Conservation (phyloP, 1,140 invertebrate species). For the Megalopta genalis region DNA sequence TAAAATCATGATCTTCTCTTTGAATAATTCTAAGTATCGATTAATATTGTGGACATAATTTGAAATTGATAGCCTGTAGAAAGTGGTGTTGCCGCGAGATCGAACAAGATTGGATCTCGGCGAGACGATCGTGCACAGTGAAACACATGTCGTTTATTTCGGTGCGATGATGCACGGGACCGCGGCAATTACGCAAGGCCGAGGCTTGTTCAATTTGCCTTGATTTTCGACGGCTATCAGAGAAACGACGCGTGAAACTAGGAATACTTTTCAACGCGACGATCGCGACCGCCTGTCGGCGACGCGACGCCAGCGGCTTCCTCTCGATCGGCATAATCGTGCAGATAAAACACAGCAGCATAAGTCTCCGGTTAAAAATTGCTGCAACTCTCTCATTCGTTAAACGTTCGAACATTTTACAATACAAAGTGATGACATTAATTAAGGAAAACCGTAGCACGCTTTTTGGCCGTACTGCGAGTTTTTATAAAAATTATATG, state of each 20-base stretch:
- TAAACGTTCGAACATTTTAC: too few species aligned
- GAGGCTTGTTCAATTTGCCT: constrained; percentile 40
- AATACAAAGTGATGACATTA: too few species aligned
- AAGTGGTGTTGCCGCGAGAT: not conserved
- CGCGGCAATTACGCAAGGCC: constrained; percentile 48
- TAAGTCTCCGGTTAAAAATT: constrained; percentile 30
- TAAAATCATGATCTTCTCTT: too few species aligned
- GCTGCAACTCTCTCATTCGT: too few species aligned
- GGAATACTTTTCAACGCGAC: constrained; percentile 19
- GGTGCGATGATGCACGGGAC: constrained; percentile 31
- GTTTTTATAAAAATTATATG: too few species aligned
- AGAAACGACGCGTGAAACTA: constrained; percentile 39
- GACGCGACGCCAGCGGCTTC: not conserved
- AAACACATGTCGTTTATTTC: constrained; percentile 28
- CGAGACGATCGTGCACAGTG: not conserved
- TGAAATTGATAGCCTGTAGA: too few species aligned
- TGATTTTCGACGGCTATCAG: constrained; percentile 45
- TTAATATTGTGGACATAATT: too few species aligned
- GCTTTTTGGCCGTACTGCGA: too few species aligned
- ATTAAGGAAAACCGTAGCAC: too few species aligned
- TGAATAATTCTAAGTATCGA: too few species aligned
- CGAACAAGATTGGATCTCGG: not conserved
- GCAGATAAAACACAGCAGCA: constrained; percentile 9
- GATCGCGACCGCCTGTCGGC: not conserved
- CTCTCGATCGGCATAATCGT: not conserved